Base-by-base conservation (phyloP, 2,797 vertebrate species). In the Characodon lateralis region DNA sequence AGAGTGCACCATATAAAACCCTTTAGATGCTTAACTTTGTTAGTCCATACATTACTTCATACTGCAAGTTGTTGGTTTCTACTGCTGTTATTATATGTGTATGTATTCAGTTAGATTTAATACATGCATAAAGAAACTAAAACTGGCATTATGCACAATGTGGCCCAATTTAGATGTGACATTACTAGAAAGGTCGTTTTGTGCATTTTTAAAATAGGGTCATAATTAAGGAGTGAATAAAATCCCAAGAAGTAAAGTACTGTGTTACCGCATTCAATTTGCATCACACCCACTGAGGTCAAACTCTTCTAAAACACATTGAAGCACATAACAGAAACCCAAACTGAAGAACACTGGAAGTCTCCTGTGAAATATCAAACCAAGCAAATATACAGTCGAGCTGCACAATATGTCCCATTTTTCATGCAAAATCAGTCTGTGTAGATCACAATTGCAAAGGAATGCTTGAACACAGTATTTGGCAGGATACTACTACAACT, bases 1-100 rank as follows among this genome's bases (percentile, higher is more conserved):
- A 76, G 89, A 75, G 73, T 77, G 85, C 87, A 83, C 85, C 75
- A 75, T 20, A 68, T 48, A 90, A 87, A 53, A 59, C 78, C 78
- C 77, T 83, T 84, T 83, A 87, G 90, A 90, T 87, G 89, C 84
- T 89, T 91, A 94, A 92, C 88, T 85, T 76, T 73, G 70, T 82
- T 72, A 89, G 79, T 85, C 82, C 53, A 78, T 50, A 80, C 71
- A 68, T 80, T 69, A 74, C 74, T 39, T 55, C n/a, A 43, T 0
- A 26, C 71, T 55, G 18, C n/a, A 65, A 53, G 1, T 65, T 79
- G 73, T 80, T 83, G 83, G 41, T 53, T 59, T 76, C 63, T n/a
- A 53, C 65, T 63, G 82, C 46, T 41, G 1, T 41, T 22, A 20
- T 55, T 51, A 73, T 26, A 50, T 2, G 20, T 43, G 77, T 56